Percentiles rank a stretch among this genome's conserved stretches.
These are phyloP conservation scores for Drosophila borborema DNA, from an alignment of 2,888 invertebrate genomes.

Conservation along the genomic window DNA sequence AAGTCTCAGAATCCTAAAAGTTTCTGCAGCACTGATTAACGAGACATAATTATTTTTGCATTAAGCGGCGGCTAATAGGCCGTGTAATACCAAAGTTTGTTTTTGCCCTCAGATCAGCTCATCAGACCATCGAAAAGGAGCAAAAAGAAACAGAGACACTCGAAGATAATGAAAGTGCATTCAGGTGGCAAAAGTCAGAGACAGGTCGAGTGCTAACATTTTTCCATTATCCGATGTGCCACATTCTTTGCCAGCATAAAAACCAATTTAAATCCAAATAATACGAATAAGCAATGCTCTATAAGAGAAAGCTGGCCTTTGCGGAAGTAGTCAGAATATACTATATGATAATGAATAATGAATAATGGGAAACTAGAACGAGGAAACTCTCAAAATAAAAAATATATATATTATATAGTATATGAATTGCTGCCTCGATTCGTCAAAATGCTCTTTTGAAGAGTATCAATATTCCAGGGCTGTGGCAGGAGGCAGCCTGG, in stretches of 20 bases:
- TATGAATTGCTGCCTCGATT: no score
- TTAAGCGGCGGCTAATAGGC: constrained; percentile 77
- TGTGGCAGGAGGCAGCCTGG: constrained; percentile 40
- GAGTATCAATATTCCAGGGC: constrained; percentile 39
- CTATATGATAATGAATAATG: no score
- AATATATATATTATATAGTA: neutral
- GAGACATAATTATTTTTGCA: constrained; percentile 79
- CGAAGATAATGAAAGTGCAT: constrained; percentile 81
- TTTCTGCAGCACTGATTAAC: constrained; percentile 70
- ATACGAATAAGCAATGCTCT: constrained; percentile 34
- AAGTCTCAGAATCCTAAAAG: constrained; percentile 55
- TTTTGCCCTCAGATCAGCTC: constrained; percentile 64
- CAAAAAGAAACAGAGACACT: constrained; percentile 63
- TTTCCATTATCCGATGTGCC: constrained; percentile 69
- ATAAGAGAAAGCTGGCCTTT: neutral
- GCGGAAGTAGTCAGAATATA: no score
- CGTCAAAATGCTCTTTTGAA: constrained; percentile 5
- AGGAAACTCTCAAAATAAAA: neutral
- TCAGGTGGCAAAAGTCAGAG: constrained; percentile 63
- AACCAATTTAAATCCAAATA: neutral
- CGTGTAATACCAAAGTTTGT: constrained; percentile 69
- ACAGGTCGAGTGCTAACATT: constrained; percentile 68
- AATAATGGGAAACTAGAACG: no score
- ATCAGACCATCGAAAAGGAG: constrained; percentile 50
- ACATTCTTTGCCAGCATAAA: constrained; percentile 56